These are phyloP conservation scores for Puffinus mauretanicus DNA, from an alignment of 2,113 vertebrate species.

Conservation along the genomic window DNA sequence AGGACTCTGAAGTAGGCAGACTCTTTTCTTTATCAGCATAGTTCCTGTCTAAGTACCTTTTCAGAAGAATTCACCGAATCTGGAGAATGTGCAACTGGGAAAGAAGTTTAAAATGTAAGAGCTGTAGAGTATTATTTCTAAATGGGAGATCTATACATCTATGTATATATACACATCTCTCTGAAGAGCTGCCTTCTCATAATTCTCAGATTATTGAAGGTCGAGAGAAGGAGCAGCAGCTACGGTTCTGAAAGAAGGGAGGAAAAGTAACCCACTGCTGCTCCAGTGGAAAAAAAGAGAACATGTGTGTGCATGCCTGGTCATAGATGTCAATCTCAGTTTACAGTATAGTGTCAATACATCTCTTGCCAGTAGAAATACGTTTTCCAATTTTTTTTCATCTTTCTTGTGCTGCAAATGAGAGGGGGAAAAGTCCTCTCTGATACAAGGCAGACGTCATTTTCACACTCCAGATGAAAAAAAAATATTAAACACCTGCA, in stretches of 20 bases:
- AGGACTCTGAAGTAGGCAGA: not conserved
- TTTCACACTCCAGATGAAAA: constrained; percentile 49
- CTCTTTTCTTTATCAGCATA: not conserved
- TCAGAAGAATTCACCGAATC: not conserved
- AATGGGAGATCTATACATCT: not conserved
- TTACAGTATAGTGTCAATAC: constrained; percentile 11
- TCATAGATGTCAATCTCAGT: constrained; percentile 54
- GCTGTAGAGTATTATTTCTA: not conserved
- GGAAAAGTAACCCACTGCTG: not conserved
- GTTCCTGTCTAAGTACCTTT: not conserved
- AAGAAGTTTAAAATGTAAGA: constrained; percentile 50
- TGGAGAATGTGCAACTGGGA: constrained; percentile 13
- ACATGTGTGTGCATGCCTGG: constrained; percentile 43
- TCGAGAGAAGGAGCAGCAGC: constrained; percentile 12
- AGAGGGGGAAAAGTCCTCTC: constrained; percentile 21
- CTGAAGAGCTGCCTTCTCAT: constrained; percentile 50
- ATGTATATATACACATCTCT: not conserved
- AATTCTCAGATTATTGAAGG: constrained; percentile 51
- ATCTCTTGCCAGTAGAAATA: constrained; percentile 36
- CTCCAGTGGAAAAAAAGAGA: not conserved
- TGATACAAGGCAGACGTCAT: constrained; percentile 34
- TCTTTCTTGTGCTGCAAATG: constrained; percentile 39
- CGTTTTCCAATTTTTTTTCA: constrained; percentile 5
- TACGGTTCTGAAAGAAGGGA: not conserved
- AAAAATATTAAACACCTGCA: constrained; percentile 66